Evolutionary conservation across 2,113 vertebrate species (phyloP).

Genomic region (Lamprotornis superbus): DNA sequence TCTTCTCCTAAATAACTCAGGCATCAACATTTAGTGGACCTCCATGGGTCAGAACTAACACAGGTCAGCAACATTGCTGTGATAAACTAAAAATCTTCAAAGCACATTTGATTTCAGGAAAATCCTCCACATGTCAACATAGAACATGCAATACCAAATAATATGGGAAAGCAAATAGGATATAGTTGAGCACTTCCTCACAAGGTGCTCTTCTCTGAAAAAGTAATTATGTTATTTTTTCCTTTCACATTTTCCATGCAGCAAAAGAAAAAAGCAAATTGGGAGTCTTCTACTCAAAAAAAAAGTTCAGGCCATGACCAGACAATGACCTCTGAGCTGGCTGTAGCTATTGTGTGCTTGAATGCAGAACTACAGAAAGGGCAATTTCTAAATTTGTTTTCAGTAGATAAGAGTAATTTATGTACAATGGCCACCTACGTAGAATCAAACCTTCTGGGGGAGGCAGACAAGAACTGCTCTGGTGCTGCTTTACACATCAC

Average conservation of each 20-base stretch:
- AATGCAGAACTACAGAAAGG: constrained; percentile 40
- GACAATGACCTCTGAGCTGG: constrained; percentile 30
- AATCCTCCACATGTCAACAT: not conserved
- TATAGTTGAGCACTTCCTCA: not conserved
- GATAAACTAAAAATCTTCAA: not conserved
- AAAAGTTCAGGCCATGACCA: constrained; percentile 23
- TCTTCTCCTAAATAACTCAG: not conserved
- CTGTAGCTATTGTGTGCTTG: constrained; percentile 32
- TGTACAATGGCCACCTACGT: constrained; percentile 3
- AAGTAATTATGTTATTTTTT: constrained; percentile 16
- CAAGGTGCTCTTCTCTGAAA: not conserved
- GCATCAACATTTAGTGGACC: not conserved
- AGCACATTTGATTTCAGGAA: not conserved
- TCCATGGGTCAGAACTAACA: not conserved
- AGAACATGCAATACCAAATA: not conserved
- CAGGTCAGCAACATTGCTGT: not conserved
- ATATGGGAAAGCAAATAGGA: not conserved
- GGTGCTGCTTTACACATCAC: not conserved
- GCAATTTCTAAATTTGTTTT: constrained; percentile 54
- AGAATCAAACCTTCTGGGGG: not conserved
- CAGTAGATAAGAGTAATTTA: constrained; percentile 41
- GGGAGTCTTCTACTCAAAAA: not conserved
- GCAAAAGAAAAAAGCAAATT: not conserved
- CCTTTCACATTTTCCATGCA: not conserved
- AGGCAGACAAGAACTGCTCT: not conserved